Conservation (phyloP, 2,797 vertebrate species). For the Lacerta viridis region DNA sequence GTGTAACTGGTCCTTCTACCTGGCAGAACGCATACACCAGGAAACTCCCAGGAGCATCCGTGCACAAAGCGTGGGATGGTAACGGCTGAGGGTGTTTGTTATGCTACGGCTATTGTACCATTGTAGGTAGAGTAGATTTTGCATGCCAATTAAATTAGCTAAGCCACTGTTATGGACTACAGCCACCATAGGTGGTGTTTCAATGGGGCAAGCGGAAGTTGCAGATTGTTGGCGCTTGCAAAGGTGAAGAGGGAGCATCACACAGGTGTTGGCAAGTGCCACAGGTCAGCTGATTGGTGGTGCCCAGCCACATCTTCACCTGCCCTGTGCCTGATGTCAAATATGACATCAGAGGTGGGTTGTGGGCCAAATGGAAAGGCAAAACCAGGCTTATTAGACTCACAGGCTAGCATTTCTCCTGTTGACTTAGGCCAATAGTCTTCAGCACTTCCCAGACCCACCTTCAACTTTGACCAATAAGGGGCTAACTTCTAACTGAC, state of each 20-base stretch:
- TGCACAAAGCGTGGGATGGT: conserved; percentile 6
- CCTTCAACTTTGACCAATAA: not conserved
- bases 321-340: no score
- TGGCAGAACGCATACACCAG: not conserved
- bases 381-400: no score
- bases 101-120: not conserved
- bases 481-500: not conserved
- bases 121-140: conserved; percentile 2
- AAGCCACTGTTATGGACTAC: not conserved
- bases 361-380: no score
- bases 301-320: no score
- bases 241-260: not conserved
- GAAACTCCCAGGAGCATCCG: not conserved
- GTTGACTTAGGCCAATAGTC: no score
- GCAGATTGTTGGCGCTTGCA: not conserved
- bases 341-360: no score
- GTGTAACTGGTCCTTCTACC: conserved; percentile 53
- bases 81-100: conserved; percentile 1
- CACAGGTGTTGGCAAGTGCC: no score
- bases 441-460: not conserved
- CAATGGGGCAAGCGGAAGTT: not conserved
- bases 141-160: conserved; percentile 8
- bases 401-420: no score
- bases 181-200: not conserved
- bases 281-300: no score